phyloP scores from a whole-genome alignment of 1,140 invertebrate genomes.

The Carposina sasakii region DNA sequence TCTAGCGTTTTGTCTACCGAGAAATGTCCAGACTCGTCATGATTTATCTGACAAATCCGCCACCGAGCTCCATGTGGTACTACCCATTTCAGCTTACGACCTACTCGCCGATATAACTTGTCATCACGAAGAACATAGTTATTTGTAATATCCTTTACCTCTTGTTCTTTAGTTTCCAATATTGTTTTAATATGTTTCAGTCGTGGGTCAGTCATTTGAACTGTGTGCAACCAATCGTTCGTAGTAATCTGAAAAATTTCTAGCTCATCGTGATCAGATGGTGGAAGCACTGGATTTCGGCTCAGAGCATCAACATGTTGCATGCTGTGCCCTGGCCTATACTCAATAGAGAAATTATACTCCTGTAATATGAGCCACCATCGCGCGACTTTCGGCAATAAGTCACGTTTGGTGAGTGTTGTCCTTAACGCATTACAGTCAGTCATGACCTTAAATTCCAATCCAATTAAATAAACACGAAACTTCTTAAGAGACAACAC shows the following conservation, averaged over 20 bases:
- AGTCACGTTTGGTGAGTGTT: constrained; percentile 31
- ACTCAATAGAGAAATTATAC: constrained; percentile 32
- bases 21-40: constrained; percentile 24
- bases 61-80: constrained; percentile 19
- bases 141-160: constrained; percentile 4
- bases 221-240: constrained; percentile 1
- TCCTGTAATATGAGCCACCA: constrained; percentile 37
- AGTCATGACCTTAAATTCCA: constrained; percentile 37
- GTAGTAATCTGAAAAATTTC: constrained; percentile 3
- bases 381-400: constrained; percentile 27
- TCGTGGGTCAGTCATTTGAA: constrained; percentile 8
- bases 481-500: constrained; percentile 29
- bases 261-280: not conserved
- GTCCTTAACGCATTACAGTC: constrained; percentile 34
- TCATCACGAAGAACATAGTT: constrained; percentile 2
- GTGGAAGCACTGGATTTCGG: constrained; percentile 16
- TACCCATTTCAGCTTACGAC: constrained; percentile 10
- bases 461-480: constrained; percentile 33
- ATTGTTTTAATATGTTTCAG: not conserved
- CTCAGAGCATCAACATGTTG: constrained; percentile 41
- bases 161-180: not conserved
- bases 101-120: constrained; percentile 6
- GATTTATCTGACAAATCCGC: constrained; percentile 20
- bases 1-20: constrained; percentile 20
- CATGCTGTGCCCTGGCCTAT: constrained; percentile 32